These are phyloP conservation scores for Anticlea derivata DNA, from an alignment of 2,888 invertebrate genomes.

Conservation along the genomic window DNA sequence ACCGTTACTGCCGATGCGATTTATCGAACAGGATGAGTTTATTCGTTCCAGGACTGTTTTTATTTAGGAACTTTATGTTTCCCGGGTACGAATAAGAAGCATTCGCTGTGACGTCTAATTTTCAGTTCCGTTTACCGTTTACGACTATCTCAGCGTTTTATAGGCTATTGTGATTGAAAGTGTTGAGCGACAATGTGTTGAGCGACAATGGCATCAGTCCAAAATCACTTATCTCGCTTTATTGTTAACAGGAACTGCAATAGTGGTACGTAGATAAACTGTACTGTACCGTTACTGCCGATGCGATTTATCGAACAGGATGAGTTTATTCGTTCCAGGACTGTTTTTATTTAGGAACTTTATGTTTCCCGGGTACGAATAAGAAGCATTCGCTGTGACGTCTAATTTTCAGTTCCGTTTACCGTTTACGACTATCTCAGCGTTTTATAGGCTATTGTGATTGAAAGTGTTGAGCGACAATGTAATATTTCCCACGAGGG, in stretches of 20 bases:
- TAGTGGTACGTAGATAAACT: slow-evolving; percentile 37
- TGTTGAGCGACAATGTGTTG: slow-evolving; percentile 21
- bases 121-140: slow-evolving; percentile 7
- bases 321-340: slow-evolving; percentile 34
- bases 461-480: slow-evolving; percentile 15
- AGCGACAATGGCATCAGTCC: slow-evolving; percentile 80
- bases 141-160: slow-evolving; percentile 11
- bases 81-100: slow-evolving; percentile 5
- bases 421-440: slow-evolving; percentile 3
- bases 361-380: slow-evolving; percentile 10
- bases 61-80: slow-evolving; percentile 19
- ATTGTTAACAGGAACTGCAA: slow-evolving; percentile 60
- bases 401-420: slow-evolving; percentile 13
- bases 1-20: slow-evolving; percentile 44
- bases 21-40: slow-evolving; percentile 40
- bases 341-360: slow-evolving; percentile 23
- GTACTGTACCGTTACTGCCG: slow-evolving; percentile 36
- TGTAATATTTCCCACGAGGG: slow-evolving; percentile 56
- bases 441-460: slow-evolving; percentile 18
- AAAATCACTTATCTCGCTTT: slow-evolving; percentile 78
- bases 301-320: slow-evolving; percentile 46
- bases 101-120: slow-evolving; percentile 12
- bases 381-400: slow-evolving; percentile 6
- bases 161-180: slow-evolving; percentile 16
- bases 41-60: slow-evolving; percentile 32